phyloP scores from a whole-genome alignment of 1,140 invertebrate species.

The Drosophila nannoptera region DNA sequence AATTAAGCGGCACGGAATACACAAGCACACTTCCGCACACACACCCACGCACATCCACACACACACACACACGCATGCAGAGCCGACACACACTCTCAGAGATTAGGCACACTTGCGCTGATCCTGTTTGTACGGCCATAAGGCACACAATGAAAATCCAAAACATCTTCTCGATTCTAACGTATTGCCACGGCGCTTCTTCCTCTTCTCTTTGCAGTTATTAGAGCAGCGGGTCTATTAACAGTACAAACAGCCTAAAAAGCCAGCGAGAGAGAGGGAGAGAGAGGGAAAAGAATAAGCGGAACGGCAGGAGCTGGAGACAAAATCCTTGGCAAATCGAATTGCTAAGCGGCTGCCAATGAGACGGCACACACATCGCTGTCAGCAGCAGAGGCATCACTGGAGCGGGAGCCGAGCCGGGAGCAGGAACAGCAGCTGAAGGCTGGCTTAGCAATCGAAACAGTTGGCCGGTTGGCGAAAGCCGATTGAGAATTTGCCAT shows the following conservation, averaged over 20 bases:
- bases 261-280: background rate
- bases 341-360: constrained; percentile 54
- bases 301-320: background rate
- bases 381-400: constrained; percentile 16
- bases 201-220: constrained; percentile 63
- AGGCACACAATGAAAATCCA: constrained; percentile 62
- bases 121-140: constrained; percentile 29
- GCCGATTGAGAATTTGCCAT: constrained; percentile 70
- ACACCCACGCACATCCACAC: background rate
- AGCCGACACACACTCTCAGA: background rate
- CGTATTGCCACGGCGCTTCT: constrained; percentile 12
- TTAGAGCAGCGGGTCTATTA: constrained; percentile 67
- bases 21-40: constrained; percentile 15
- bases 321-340: constrained; percentile 32
- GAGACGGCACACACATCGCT: constrained; percentile 47
- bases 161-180: constrained; percentile 51
- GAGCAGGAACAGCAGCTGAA: constrained; percentile 5
- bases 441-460: constrained; percentile 36
- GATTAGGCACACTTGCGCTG: constrained; percentile 13
- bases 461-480: constrained; percentile 55
- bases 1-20: constrained; percentile 26
- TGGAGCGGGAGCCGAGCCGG: constrained; percentile 13
- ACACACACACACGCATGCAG: background rate
- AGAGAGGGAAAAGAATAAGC: constrained; percentile 8
- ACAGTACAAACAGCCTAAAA: constrained; percentile 55